Evolutionary conservation across 2,888 invertebrate species (phyloP).

Genomic region (Nephrotoma flavescens): DNA sequence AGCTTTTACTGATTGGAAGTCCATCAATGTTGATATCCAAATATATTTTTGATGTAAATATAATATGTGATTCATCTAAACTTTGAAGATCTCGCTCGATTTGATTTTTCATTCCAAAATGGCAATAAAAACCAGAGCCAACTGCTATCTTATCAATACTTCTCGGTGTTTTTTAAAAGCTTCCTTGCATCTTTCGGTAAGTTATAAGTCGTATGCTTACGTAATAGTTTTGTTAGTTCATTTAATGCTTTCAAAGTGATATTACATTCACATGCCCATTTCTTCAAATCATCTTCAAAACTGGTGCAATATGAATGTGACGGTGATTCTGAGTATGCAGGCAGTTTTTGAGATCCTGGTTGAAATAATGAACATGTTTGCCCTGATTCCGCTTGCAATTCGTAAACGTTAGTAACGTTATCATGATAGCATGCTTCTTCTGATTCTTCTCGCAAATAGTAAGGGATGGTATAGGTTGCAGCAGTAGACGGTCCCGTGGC

Average conservation of each 20-base stretch:
- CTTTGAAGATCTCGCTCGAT: background rate
- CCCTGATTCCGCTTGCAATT: too few relatives aligned
- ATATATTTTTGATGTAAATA: background rate
- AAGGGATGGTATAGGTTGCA: background rate
- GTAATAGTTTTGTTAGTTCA: too few relatives aligned
- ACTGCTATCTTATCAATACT: background rate
- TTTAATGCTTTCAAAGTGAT: background rate
- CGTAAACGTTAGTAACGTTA: background rate
- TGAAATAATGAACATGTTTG: background rate
- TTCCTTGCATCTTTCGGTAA: background rate
- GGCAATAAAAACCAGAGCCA: background rate
- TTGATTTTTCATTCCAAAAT: background rate
- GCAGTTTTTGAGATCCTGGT: background rate
- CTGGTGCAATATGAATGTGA: too few relatives aligned
- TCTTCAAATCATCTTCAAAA: background rate
- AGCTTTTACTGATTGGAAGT: background rate
- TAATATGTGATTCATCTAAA: background rate
- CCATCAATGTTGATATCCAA: background rate
- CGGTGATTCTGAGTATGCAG: background rate
- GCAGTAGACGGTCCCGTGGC: background rate
- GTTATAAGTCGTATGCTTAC: too few relatives aligned
- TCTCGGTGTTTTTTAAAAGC: background rate
- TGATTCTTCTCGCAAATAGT: background rate
- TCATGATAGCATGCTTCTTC: background rate
- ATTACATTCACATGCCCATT: background rate